Base-by-base conservation (phyloP, 1,140 invertebrate species). In the Scaptomyza hsui region DNA sequence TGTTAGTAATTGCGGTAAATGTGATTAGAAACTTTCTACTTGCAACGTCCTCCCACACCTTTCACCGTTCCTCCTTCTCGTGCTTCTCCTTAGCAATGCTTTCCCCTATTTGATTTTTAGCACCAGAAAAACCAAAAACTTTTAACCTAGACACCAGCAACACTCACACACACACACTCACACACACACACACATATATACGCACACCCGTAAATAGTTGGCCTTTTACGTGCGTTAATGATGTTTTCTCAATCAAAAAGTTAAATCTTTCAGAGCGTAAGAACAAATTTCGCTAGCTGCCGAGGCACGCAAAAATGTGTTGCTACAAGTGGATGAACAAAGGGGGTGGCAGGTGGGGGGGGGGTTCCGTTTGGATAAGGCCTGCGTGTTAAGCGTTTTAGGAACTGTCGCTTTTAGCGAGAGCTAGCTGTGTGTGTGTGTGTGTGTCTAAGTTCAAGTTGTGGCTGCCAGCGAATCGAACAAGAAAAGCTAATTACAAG, bases 221-320 rank as follows among this genome's bases (percentile, higher is more conserved):
- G 81, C 78, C 65, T 86, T 86, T 86, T 86, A 86, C 82, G 82
- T 86, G 82, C 82, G 82, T 86, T 86, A 86, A 86, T 86, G 82
- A 86, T 86, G 82, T 86, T 86, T 86, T 86, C 82, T 88, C 82
- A 86, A 86, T 86, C 82, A 86, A 86, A 86, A 86, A 86, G 82
- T 86, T 86, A 88, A 86, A 88, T 86, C 82, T 86, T 88, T 56
- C 65, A 69, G 64, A 78, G 79, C 79, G 70, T 62, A 79, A 75
- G 75, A 75, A 74, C 60, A 65, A 86, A 71, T 77, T 74, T 75
- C 63, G 62, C 78, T 78, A 65, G 77, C 81, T 73, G 48, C 71
- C 63, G 49, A 69, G 51, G 64, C 71, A 73, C 71, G 71, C 71
- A 73, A 73, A 72, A 86, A 81, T 81, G 60, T 80, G 69, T 79